phyloP scores from a whole-genome alignment of 2,888 invertebrate species.

The Pollenia angustigena region DNA sequence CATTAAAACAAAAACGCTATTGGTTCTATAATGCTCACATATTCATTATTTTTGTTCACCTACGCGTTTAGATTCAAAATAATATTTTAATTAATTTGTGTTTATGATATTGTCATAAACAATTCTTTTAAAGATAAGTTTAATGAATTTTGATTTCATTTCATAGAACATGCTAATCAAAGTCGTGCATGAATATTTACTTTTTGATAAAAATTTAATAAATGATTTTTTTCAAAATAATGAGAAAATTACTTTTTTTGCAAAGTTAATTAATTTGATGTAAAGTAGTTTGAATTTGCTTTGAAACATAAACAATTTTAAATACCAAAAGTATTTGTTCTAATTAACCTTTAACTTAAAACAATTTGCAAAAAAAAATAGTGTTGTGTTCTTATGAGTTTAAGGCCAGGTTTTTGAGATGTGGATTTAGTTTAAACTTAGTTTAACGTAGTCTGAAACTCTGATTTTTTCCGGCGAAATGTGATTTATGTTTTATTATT shows the following conservation, averaged over 20 bases:
- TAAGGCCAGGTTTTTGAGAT: too few species aligned
- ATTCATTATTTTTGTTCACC: background rate
- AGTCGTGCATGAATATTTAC: background rate
- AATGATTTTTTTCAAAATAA: background rate
- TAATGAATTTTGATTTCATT: conserved; percentile 29
- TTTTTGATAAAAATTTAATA: conserved; percentile 31
- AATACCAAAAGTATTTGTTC: too few species aligned
- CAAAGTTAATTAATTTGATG: background rate
- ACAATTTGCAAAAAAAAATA: too few species aligned
- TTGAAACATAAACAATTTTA: background rate
- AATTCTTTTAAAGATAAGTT: conserved; percentile 36
- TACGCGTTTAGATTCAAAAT: conserved; percentile 19
- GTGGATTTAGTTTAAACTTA: too few species aligned
- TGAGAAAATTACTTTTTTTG: background rate
- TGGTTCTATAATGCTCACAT: too few species aligned
- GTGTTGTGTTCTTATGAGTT: too few species aligned
- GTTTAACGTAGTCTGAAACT: too few species aligned
- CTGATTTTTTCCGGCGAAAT: too few species aligned
- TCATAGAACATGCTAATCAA: background rate
- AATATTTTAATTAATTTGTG: conserved; percentile 63
- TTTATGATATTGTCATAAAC: conserved; percentile 47
- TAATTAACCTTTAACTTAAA: too few species aligned
- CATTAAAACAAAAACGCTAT: too few species aligned
- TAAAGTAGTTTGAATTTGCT: background rate
- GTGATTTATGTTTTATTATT: too few species aligned